These are phyloP conservation scores for Castor canadensis DNA, from an alignment of 2,113 vertebrate genomes.

Conservation along the genomic window DNA sequence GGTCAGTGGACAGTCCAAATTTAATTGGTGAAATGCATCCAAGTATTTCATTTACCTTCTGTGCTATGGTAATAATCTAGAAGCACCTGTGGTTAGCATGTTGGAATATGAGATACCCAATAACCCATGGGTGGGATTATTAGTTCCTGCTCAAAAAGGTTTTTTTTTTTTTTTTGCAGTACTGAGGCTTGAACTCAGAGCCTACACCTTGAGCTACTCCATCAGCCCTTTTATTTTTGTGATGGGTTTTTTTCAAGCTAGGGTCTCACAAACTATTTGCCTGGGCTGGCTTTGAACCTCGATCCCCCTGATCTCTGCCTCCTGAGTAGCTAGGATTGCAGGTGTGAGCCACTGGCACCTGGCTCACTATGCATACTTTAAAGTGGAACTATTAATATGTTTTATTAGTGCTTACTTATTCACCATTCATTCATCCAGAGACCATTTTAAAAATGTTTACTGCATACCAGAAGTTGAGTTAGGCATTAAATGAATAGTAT, in stretches of 20 bases:
- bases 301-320: too few relatives aligned
- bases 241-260: too few relatives aligned
- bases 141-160: slow-evolving; percentile 1
- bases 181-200: too few relatives aligned
- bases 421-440: neutral
- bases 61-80: neutral
- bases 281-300: too few relatives aligned
- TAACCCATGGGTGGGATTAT: neutral
- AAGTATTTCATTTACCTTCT: neutral
- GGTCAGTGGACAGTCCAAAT: neutral
- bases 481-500: neutral
- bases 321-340: too few relatives aligned
- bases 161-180: too few relatives aligned
- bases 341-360: too few relatives aligned
- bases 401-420: neutral
- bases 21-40: neutral
- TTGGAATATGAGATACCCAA: neutral
- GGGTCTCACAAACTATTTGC: too few relatives aligned
- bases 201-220: too few relatives aligned
- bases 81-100: neutral
- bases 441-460: neutral
- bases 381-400: neutral
- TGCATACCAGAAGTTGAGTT: neutral
- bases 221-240: too few relatives aligned
- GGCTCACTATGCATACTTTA: neutral